Evolutionary conservation across 1,140 invertebrate species (phyloP).

Genomic region (Anoplophora glabripennis): DNA sequence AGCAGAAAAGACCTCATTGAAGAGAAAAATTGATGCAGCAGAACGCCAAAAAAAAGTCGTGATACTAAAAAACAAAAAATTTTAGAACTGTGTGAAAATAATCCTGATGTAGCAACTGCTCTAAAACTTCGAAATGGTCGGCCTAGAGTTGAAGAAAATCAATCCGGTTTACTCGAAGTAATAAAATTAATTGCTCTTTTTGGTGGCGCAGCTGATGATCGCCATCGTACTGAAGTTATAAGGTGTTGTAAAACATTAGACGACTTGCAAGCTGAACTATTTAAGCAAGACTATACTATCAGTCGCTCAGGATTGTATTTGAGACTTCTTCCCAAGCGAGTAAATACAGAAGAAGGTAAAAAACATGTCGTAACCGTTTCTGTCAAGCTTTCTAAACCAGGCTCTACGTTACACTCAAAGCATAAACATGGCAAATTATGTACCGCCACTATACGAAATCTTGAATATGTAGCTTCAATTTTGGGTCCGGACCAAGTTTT

Average conservation of each 20-base stretch:
- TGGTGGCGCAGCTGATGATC: conserved; percentile 20
- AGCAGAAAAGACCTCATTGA: too few relatives aligned
- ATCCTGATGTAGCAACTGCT: conserved; percentile 13
- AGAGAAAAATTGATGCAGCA: too few relatives aligned
- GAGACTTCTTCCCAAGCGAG: too few relatives aligned
- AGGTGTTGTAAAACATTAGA: conserved; percentile 17
- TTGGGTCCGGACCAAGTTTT: conserved; percentile 11
- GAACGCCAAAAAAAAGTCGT: conserved; percentile 6
- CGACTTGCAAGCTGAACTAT: conserved; percentile 18
- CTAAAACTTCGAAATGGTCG: conserved; percentile 18
- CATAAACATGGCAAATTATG: too few relatives aligned
- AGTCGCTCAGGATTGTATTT: conserved; percentile 19
- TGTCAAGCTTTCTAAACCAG: too few relatives aligned
- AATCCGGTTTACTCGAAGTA: conserved; percentile 17
- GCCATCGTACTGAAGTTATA: conserved; percentile 10
- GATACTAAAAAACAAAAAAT: neutral
- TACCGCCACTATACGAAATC: too few relatives aligned
- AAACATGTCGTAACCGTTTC: too few relatives aligned
- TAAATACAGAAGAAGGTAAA: too few relatives aligned
- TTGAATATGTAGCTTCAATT: conserved; percentile 1
- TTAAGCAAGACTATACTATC: conserved; percentile 13
- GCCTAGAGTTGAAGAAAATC: conserved; percentile 21
- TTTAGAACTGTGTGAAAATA: conserved; percentile 10
- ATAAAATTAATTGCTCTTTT: conserved; percentile 12
- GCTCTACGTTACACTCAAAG: too few relatives aligned